Base-by-base conservation (phyloP, 2,113 vertebrate species). In the Tapirus terrestris region DNA sequence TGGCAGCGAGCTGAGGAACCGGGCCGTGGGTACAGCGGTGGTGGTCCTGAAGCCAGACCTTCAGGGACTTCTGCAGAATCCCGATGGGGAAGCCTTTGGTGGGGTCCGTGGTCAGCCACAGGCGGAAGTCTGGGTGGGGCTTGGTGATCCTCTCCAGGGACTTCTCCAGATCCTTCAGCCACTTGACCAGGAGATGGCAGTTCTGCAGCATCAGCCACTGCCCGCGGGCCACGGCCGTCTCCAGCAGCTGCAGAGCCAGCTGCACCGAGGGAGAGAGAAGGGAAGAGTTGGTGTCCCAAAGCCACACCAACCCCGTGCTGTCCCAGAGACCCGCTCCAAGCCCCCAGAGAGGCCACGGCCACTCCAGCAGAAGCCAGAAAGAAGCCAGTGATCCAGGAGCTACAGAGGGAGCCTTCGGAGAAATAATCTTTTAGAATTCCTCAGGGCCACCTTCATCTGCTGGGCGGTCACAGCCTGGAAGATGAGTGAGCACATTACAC, bases 181-280 rank as follows among this genome's bases (percentile, higher is more conserved):
- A 99, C 97, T 98, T 99, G 61, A 99, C 99, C 98, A 99, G 96
- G 51, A 99, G 99, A 96, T 99, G 99, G 93, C 99, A 99, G 98
- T 99, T 99, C 98, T 99, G 99, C 25, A 99, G 67, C 99, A 99
- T 99, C 31, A 99, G 98, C 99, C 99, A 99, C 84, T 99, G 99
- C 4, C 99, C 99, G 0, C 98, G 97, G 7, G 98, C 97, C 75
- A 98, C 99, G 0, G 98, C 99, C 0, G 95, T 98, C 77, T 99
- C 99, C 98, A 99, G 98, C 98, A 99, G 96, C 98, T 99, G 99
- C 97, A 99, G 97, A 0, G 99, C 99, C 6, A 99, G 98, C 99
- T 99, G 96, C 5, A 4, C 23, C 4, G 0, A 53, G 9, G 48
- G 86, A 17, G 2, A 10, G 27, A 45, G 56, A 5, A 87, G 43